A percentile compares a stretch with the other conserved stretches of the same genome.
These are phyloP conservation scores for Muscicapa comitata DNA, from an alignment of 2,797 vertebrate species.

Conservation along the genomic window DNA sequence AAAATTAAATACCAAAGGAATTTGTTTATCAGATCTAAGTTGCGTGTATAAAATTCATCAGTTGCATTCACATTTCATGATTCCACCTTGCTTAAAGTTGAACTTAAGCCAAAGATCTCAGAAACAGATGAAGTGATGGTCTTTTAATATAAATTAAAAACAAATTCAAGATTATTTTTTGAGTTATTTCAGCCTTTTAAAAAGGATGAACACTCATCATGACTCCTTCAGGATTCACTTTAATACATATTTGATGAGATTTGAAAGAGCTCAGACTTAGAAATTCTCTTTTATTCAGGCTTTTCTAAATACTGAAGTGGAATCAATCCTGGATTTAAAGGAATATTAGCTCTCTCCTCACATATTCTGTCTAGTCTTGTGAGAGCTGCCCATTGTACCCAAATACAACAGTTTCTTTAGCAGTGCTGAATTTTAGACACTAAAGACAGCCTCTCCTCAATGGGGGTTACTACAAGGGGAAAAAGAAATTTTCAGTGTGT, in stretches of 20 bases:
- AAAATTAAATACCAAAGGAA: neutral
- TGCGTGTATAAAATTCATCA: neutral
- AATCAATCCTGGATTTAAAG: constrained; percentile 68
- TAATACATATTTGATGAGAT: constrained; percentile 66
- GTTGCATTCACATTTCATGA: neutral
- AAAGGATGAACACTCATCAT: constrained; percentile 7
- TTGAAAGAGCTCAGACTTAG: constrained; percentile 31
- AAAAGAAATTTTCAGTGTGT: constrained; percentile 80
- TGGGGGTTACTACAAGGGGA: constrained; percentile 78
- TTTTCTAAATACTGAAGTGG: constrained; percentile 66
- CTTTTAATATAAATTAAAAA: neutral
- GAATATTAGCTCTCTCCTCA: constrained; percentile 85
- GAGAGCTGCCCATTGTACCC: constrained; percentile 82
- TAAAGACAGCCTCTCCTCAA: constrained; percentile 83
- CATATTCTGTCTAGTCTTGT: constrained; percentile 83
- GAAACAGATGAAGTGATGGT: neutral
- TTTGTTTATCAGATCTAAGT: neutral
- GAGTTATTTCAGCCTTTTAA: constrained; percentile 26
- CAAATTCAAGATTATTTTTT: neutral
- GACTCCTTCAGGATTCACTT: constrained; percentile 55
- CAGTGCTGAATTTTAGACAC: constrained; percentile 81
- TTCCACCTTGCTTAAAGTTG: neutral
- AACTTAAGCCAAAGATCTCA: neutral
- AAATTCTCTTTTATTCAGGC: constrained; percentile 66
- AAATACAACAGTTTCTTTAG: constrained; percentile 84